Evolutionary conservation across 2,888 invertebrate genomes (phyloP).

Genomic region (Sialis fuliginosa): DNA sequence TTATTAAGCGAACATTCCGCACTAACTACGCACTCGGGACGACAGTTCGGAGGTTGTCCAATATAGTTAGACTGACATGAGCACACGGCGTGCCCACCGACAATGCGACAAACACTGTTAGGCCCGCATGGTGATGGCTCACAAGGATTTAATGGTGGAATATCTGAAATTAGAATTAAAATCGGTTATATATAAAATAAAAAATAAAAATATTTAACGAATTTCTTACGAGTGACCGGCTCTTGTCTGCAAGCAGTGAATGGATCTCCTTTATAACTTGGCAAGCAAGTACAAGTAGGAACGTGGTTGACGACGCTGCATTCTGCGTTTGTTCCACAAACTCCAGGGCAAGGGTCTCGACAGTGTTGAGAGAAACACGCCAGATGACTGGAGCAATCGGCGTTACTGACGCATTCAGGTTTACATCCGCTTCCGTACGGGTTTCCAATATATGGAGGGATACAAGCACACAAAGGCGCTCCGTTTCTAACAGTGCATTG

Average conservation of each 20-base stretch:
- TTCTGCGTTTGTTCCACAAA: slow-evolving; percentile 69
- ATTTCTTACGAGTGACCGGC: slow-evolving; percentile 32
- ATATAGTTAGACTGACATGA: slow-evolving; percentile 39
- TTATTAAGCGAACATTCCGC: slow-evolving; percentile 38
- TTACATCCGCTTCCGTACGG: slow-evolving; percentile 71
- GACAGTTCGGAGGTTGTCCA: slow-evolving; percentile 37
- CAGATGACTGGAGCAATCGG: slow-evolving; percentile 59
- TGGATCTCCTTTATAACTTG: slow-evolving; percentile 67
- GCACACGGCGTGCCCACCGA: slow-evolving; percentile 37
- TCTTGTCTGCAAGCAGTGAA: slow-evolving; percentile 55
- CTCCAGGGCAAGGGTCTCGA: slow-evolving; percentile 67
- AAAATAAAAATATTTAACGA: not conserved
- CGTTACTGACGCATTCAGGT: slow-evolving; percentile 68
- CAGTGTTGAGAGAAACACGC: slow-evolving; percentile 74
- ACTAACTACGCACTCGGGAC: slow-evolving; percentile 40
- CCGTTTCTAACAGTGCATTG: slow-evolving; percentile 54
- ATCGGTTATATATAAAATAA: slow-evolving; percentile 14
- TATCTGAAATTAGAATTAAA: slow-evolving; percentile 15
- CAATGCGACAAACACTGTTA: slow-evolving; percentile 36
- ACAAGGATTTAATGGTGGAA: slow-evolving; percentile 30
- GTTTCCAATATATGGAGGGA: slow-evolving; percentile 76
- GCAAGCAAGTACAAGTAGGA: slow-evolving; percentile 62
- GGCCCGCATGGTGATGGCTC: slow-evolving; percentile 42
- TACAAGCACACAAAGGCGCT: slow-evolving; percentile 60
- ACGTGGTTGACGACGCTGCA: slow-evolving; percentile 69